These are phyloP conservation scores for Aythya baeri DNA, from an alignment of 2,113 vertebrate species.

Conservation along the genomic window DNA sequence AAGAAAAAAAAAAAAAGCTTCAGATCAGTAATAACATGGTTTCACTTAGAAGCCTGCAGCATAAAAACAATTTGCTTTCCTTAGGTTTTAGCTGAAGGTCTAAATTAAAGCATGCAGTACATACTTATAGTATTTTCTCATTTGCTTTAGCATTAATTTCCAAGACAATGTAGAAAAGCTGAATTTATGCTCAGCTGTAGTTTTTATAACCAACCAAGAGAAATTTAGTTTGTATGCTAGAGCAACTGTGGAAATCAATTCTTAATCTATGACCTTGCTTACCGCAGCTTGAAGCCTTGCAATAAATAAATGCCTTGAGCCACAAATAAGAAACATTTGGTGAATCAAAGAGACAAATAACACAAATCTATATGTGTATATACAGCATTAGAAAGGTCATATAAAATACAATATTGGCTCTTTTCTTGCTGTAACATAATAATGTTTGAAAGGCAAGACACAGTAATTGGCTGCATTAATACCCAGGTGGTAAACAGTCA, in stretches of 20 bases:
- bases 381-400: conserved; percentile 37
- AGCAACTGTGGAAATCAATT: conserved; percentile 61
- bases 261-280: conserved; percentile 56
- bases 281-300: conserved; percentile 52
- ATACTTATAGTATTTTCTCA: not conserved
- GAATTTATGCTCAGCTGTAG: conserved; percentile 29
- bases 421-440: conserved; percentile 49
- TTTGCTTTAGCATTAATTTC: conserved; percentile 31
- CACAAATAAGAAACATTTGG: conserved; percentile 42
- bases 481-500: conserved; percentile 10
- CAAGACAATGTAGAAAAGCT: conserved; percentile 14
- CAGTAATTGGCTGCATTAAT: conserved; percentile 53
- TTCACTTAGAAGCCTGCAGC: not conserved
- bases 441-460: conserved; percentile 26
- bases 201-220: conserved; percentile 41
- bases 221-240: conserved; percentile 49
- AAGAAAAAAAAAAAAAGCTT: not conserved
- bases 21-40: not conserved
- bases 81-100: not conserved
- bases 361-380: conserved; percentile 22
- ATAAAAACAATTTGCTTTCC: not conserved
- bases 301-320: conserved; percentile 65
- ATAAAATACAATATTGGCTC: conserved; percentile 40
- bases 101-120: not conserved
- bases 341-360: conserved; percentile 33